Evolutionary conservation across 2,888 invertebrate genomes (phyloP), one percentile per base, ranked within the genome.

Genomic region (Scaptodrosophila latifasciaeformis): DNA sequence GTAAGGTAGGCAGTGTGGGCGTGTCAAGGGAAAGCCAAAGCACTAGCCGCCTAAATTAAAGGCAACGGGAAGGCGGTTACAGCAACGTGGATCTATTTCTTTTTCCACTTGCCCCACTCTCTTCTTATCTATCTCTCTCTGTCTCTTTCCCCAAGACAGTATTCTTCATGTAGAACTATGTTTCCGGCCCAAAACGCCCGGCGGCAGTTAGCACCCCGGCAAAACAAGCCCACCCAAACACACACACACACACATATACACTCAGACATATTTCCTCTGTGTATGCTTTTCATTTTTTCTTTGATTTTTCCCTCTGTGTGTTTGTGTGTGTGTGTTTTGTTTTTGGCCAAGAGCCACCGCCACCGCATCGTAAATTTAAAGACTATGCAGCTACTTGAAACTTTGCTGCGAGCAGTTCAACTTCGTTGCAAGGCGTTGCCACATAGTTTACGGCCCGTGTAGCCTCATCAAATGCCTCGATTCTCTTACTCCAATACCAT

Each of bases 331-430:
- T 27, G 6, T 45, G 37, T 19, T 45, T 30, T 34, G 6, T 27
- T 55, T 37, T 45, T 40, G 45, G 47, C 34, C 34, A 34, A 34
- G 10, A 12, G 35, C 29, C 48, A 39, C 55, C 62, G 49, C 54
- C 66, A 51, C 52, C 54, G 59, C 62, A 53, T 69, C 67, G 67
- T 72, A 70, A 70, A 70, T 70, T 70, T 70, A 70, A 72, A 70
- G 70, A 66, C 70, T 62, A 63, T 72, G 74, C 71, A 71, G 61
- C 70, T 66, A 70, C 70, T 70, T 60, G 74, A 70, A 60, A 70
- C 70, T 70, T 55, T 52, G 62, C 69, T 59, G 30, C 30, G 24
- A 37, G 15, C 40, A 40, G 39, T 27, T 29, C 21, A 24, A 24
- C 42, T 24, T 13, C 42, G n/a, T n/a, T 42, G 61, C 65, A 53